phyloP scores from a whole-genome alignment of 2,888 invertebrate species.

The Lacanobia oleracea region DNA sequence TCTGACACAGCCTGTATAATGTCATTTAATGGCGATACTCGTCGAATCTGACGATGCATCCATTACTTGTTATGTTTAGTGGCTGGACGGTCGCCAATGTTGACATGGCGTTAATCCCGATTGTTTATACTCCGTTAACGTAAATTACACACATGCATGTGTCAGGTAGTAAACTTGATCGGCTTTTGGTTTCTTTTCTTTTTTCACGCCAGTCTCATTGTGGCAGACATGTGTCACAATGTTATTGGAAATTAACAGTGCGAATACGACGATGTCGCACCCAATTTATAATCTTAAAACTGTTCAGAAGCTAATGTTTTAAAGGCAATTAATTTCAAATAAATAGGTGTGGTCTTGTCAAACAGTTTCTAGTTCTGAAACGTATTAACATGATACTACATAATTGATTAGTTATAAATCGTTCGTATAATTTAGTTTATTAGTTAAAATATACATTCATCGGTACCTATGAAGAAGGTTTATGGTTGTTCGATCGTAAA shows the following conservation, averaged over 20 bases:
- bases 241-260: constrained; percentile 26
- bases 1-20: constrained; percentile 4
- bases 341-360: constrained; percentile 46
- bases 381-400: constrained; percentile 35
- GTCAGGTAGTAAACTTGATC: constrained; percentile 29
- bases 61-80: constrained; percentile 58
- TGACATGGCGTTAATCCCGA: constrained; percentile 62
- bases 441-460: constrained; percentile 36
- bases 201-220: constrained; percentile 25
- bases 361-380: constrained; percentile 42
- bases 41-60: constrained; percentile 45
- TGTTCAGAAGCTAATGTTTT: background rate
- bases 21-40: constrained; percentile 29
- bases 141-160: constrained; percentile 51
- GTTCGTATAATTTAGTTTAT: constrained; percentile 57
- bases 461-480: constrained; percentile 41
- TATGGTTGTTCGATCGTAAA: constrained; percentile 53
- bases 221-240: constrained; percentile 26
- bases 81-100: constrained; percentile 68
- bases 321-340: constrained; percentile 27
- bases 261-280: background rate
- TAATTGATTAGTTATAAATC: constrained; percentile 57
- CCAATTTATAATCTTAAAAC: background rate
- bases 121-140: constrained; percentile 57
- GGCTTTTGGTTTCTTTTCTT: too few relatives aligned